A percentile compares a stretch with the other conserved stretches of the same genome.
Conservation (phyloP, 2,797 vertebrate genomes). For the Pogoniulus pusillus region DNA sequence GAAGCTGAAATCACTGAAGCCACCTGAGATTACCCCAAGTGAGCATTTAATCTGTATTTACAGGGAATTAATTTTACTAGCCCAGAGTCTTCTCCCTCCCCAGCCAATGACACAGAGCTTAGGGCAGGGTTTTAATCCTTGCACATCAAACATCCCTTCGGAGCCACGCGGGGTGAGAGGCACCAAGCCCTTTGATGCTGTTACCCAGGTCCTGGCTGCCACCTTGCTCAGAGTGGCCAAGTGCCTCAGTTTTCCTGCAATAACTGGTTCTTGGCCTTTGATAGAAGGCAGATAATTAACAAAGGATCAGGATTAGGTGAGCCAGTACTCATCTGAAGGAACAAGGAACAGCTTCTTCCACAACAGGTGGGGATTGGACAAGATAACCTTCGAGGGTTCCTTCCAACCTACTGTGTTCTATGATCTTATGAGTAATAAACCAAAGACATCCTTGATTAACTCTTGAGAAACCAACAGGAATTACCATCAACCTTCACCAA, state of each 20-base stretch:
- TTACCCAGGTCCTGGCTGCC: neutral
- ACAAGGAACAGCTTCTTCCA: neutral
- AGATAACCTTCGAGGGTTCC: too few relatives aligned
- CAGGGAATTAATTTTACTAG: conserved; percentile 2
- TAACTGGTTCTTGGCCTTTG: neutral
- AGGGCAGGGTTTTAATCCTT: neutral
- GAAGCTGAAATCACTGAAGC: conserved; percentile 4
- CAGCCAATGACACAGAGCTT: neutral
- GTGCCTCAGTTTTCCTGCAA: neutral
- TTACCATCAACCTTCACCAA: neutral
- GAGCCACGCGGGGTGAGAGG: neutral
- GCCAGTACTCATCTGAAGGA: neutral
- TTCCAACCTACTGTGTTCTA: too few relatives aligned
- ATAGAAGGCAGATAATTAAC: neutral
- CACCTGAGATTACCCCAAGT: neutral
- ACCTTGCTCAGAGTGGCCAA: neutral
- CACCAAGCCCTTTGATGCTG: neutral
- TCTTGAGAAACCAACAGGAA: neutral
- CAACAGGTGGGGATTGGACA: neutral
- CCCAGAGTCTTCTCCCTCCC: neutral
- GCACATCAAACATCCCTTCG: neutral
- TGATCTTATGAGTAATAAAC: neutral
- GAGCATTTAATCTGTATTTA: conserved; percentile 43
- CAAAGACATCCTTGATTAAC: neutral
- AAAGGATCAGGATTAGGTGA: neutral